These are phyloP conservation scores for Sciurus carolinensis DNA, from an alignment of 2,797 vertebrate species.

Conservation along the genomic window DNA sequence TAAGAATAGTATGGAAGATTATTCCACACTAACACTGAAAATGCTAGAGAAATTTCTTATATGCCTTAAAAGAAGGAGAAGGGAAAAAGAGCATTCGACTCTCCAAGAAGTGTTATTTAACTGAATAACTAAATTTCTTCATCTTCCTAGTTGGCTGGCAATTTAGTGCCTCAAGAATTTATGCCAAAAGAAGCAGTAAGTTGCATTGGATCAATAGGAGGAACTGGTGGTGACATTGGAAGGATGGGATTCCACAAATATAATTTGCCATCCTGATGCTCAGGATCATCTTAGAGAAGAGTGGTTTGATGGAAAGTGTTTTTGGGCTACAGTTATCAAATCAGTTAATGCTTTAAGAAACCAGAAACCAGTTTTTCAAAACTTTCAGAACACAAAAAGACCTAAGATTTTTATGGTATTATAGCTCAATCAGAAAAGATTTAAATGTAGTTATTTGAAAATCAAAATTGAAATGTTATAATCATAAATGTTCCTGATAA, in stretches of 20 bases:
- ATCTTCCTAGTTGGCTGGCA: neutral
- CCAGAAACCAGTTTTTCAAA: neutral
- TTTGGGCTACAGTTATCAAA: neutral
- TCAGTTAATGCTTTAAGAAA: neutral
- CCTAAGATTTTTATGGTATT: neutral
- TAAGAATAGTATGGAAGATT: neutral
- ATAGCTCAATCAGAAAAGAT: constrained; percentile 4
- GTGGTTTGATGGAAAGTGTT: neutral
- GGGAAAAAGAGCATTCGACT: neutral
- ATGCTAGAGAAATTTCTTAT: neutral
- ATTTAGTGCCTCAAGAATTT: constrained; percentile 9
- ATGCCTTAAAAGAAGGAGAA: neutral
- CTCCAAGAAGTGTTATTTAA: constrained; percentile 10
- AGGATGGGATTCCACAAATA: neutral
- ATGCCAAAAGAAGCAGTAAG: neutral
- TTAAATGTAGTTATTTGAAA: constrained; percentile 48
- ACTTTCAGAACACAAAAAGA: constrained; percentile 36
- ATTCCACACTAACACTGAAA: neutral
- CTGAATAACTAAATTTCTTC: constrained; percentile 14
- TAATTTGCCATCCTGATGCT: neutral
- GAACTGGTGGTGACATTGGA: neutral
- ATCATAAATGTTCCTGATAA: constrained; percentile 12
- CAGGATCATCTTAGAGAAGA: neutral
- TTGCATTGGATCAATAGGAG: constrained; percentile 1
- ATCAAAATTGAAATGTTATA: constrained; percentile 46